These are phyloP conservation scores for Meganola albula DNA, from an alignment of 2,888 invertebrate species.

Conservation along the genomic window DNA sequence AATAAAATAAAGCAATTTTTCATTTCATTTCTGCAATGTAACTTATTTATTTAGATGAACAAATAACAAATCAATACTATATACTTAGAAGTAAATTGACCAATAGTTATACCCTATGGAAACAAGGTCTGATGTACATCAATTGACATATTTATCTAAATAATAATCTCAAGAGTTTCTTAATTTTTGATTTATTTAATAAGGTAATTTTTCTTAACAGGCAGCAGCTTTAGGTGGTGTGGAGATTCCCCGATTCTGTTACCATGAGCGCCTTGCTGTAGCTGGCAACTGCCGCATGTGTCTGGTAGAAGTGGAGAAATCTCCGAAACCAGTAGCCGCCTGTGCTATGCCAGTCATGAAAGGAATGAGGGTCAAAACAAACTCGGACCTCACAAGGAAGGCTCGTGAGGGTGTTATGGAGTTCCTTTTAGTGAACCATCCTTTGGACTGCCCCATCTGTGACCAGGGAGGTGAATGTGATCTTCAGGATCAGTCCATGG, in stretches of 20 bases:
- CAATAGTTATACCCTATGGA: too few relatives aligned
- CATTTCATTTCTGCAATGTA: too few relatives aligned
- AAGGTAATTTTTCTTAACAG: slow-evolving; percentile 58
- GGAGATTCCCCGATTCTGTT: slow-evolving; percentile 99
- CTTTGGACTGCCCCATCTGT: slow-evolving; percentile 99
- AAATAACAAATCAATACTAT: too few relatives aligned
- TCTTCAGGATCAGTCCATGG: slow-evolving; percentile 99
- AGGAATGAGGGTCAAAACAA: slow-evolving; percentile 99
- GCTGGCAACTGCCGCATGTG: slow-evolving; percentile 99
- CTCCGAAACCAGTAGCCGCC: slow-evolving; percentile 98
- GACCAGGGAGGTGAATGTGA: slow-evolving; percentile 98
- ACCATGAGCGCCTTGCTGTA: slow-evolving; percentile 98
- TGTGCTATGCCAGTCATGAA: slow-evolving; percentile 99
- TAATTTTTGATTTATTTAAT: not conserved
- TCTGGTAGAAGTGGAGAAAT: slow-evolving; percentile 98
- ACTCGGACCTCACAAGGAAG: slow-evolving; percentile 93
- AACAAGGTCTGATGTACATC: too few relatives aligned
- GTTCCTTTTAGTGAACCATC: slow-evolving; percentile 98
- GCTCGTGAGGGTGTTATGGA: slow-evolving; percentile 95
- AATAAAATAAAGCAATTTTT: too few relatives aligned
- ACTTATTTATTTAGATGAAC: too few relatives aligned
- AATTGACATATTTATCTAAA: not conserved
- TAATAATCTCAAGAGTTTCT: not conserved
- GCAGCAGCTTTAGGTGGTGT: slow-evolving; percentile 97
- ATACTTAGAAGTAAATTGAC: too few relatives aligned